A percentile compares a stretch with the other conserved stretches of the same genome.
Evolutionary conservation across 2,113 vertebrate genomes (phyloP).

Genomic region (Emydura subglobosa): DNA sequence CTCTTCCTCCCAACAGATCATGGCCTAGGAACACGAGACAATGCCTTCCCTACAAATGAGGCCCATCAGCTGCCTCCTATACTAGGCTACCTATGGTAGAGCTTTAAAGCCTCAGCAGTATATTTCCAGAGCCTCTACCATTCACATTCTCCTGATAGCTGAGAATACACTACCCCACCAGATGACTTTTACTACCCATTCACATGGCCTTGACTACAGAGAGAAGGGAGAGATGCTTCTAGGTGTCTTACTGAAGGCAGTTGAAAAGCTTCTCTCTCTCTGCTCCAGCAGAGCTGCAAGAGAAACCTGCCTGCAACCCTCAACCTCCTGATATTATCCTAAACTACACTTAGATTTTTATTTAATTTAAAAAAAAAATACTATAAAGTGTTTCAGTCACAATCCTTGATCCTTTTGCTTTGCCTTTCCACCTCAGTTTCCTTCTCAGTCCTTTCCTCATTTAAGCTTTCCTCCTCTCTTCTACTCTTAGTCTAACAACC

Average conservation of each 20-base stretch:
- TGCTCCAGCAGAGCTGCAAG: neutral
- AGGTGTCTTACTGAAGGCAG: neutral
- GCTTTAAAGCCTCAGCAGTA: neutral
- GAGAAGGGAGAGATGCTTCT: neutral
- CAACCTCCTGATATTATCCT: neutral
- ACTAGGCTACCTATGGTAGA: neutral
- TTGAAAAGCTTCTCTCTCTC: neutral
- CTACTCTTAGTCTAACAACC: neutral
- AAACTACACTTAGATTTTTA: neutral
- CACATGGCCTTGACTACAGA: neutral
- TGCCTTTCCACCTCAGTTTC: neutral
- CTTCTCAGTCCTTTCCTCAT: neutral
- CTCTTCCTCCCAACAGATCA: neutral
- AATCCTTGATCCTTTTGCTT: neutral
- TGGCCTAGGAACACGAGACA: neutral
- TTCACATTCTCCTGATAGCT: neutral
- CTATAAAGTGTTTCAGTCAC: accelerated
- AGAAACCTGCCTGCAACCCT: neutral
- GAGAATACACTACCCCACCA: neutral
- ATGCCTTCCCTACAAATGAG: neutral
- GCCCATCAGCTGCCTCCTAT: neutral
- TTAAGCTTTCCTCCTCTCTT: neutral
- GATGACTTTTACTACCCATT: neutral
- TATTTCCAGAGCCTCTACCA: neutral
- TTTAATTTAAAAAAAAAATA: no score